Percentiles rank a stretch among this genome's conserved stretches.
These are phyloP conservation scores for Rhopalosiphum maidis DNA, from an alignment of 1,140 invertebrate genomes.

Conservation along the genomic window DNA sequence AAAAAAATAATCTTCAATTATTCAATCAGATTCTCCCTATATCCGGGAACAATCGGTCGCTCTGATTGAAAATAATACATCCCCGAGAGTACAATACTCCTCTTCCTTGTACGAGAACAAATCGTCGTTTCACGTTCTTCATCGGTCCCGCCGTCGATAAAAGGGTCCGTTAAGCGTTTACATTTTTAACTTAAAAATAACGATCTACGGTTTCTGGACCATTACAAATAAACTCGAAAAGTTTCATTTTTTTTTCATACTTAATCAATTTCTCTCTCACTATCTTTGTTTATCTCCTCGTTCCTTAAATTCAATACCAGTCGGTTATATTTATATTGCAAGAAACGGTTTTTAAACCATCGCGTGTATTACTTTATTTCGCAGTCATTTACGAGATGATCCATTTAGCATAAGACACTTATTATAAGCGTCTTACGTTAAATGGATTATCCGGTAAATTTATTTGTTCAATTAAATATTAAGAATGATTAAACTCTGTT, in stretches of 20 bases:
- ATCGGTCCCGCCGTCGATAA: not conserved
- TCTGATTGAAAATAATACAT: not conserved
- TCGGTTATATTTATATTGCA: not conserved
- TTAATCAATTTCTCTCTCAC: not conserved
- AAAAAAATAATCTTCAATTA: slow-evolving; percentile 6
- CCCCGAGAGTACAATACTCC: not conserved
- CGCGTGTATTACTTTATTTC: not conserved
- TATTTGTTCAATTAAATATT: not conserved
- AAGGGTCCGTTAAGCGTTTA: not conserved
- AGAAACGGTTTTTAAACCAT: not conserved
- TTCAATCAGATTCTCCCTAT: not conserved
- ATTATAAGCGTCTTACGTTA: too few species aligned
- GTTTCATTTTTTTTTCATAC: not conserved
- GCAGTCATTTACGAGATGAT: not conserved
- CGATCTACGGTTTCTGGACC: not conserved
- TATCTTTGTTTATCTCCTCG: not conserved
- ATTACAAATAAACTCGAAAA: not conserved
- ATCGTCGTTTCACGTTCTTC: not conserved
- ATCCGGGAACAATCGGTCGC: not conserved
- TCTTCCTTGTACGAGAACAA: not conserved
- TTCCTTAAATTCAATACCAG: not conserved
- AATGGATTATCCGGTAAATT: too few species aligned
- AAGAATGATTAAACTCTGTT: not conserved
- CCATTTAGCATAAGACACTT: too few species aligned
- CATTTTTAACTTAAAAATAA: slow-evolving; percentile 10